phyloP scores from a whole-genome alignment of 2,888 invertebrate species.

The Acleris holmiana region DNA sequence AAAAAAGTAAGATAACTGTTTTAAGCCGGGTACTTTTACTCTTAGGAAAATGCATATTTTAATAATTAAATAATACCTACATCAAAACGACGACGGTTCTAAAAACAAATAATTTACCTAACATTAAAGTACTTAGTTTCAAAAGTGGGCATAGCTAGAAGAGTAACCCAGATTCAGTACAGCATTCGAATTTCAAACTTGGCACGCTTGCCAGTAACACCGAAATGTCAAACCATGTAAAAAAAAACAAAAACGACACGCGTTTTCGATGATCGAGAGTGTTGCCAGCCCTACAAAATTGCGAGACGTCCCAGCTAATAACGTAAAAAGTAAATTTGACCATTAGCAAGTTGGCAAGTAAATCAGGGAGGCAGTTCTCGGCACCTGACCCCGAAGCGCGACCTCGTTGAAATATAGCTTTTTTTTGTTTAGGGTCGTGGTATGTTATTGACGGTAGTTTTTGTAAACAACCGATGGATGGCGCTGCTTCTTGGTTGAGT shows the following conservation, averaged over 20 bases:
- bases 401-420: constrained; percentile 49
- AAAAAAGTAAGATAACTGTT: no score
- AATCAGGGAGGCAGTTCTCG: constrained; percentile 52
- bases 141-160: no score
- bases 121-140: no score
- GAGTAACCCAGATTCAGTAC: no score
- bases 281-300: constrained; percentile 10
- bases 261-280: not conserved
- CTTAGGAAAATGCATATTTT: no score
- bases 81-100: no score
- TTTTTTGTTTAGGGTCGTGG: constrained; percentile 50
- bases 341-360: constrained; percentile 53
- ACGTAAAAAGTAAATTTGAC: constrained; percentile 47
- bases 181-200: not conserved
- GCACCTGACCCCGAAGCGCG: constrained; percentile 52
- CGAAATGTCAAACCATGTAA: no score
- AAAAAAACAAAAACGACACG: no score
- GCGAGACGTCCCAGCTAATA: constrained; percentile 39
- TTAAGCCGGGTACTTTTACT: no score
- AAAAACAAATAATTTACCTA: no score
- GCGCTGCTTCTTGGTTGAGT: constrained; percentile 9
- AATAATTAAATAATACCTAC: no score
- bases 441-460: constrained; percentile 37
- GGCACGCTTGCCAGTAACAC: no score
- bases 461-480: not conserved